phyloP scores from a whole-genome alignment of 2,888 invertebrate genomes.

The Hirtodrosophila trivittata region DNA sequence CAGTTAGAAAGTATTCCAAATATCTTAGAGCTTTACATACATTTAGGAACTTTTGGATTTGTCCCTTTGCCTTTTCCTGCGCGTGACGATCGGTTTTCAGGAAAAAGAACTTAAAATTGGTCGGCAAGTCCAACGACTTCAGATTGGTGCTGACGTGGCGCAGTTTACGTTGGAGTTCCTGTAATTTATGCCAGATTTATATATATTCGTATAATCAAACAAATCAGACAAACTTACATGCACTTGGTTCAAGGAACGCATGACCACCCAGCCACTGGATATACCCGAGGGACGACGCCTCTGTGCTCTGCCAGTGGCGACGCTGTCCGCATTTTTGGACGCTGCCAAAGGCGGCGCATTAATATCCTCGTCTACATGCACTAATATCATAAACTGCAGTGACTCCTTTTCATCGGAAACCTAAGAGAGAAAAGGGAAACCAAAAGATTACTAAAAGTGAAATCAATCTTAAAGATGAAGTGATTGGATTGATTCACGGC shows the following conservation, averaged over 20 bases:
- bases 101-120: slow-evolving; percentile 92
- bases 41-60: slow-evolving; percentile 93
- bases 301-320: slow-evolving; percentile 80
- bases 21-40: slow-evolving; percentile 87
- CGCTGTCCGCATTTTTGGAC: slow-evolving; percentile 50
- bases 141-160: slow-evolving; percentile 92
- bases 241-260: slow-evolving; percentile 87
- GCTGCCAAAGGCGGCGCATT: slow-evolving; percentile 64
- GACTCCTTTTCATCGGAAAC: slow-evolving; percentile 85
- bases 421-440: slow-evolving; percentile 48
- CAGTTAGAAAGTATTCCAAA: background rate
- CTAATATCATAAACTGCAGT: slow-evolving; percentile 90
- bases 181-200: slow-evolving; percentile 83
- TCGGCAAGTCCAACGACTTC: slow-evolving; percentile 92
- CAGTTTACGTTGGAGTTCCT: slow-evolving; percentile 93
- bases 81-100: slow-evolving; percentile 92
- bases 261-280: slow-evolving; percentile 88
- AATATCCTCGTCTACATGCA: slow-evolving; percentile 88
- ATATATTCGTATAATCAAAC: background rate
- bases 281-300: slow-evolving; percentile 84
- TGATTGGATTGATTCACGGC: too few species aligned
- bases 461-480: background rate
- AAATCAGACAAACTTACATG: slow-evolving; percentile 85
- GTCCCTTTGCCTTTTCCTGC: slow-evolving; percentile 91
- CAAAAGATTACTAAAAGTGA: background rate